phyloP scores from a whole-genome alignment of 2,797 vertebrate genomes.

The Epinephelus coioides region DNA sequence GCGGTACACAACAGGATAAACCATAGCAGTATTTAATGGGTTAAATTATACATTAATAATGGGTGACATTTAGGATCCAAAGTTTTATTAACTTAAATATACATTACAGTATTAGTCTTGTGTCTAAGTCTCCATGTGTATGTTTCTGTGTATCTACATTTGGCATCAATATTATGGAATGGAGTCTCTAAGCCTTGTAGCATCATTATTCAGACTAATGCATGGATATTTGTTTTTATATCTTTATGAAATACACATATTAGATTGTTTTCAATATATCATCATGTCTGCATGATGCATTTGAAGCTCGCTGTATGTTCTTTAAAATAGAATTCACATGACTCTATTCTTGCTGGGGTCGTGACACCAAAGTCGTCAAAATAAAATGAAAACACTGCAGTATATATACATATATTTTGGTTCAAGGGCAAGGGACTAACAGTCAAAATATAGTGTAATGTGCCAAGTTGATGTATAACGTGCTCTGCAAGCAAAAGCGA shows the following conservation, averaged over 20 bases:
- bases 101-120: background rate
- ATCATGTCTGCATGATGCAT: background rate
- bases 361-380: conserved; percentile 5
- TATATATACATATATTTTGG: background rate
- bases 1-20: background rate
- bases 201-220: background rate
- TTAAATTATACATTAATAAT: background rate
- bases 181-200: background rate
- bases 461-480: conserved; percentile 28
- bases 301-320: background rate
- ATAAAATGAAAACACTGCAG: background rate
- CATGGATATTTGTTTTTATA: background rate
- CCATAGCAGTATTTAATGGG: background rate
- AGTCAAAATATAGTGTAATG: conserved; percentile 26
- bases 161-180: background rate
- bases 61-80: background rate
- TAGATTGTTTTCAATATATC: background rate
- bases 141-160: background rate
- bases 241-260: background rate
- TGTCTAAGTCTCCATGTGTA: background rate
- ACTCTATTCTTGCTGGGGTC: conserved; percentile 3
- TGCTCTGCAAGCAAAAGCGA: conserved; percentile 41
- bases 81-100: background rate
- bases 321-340: background rate
- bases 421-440: conserved; percentile 26